Evolutionary conservation across 2,888 invertebrate genomes (phyloP), one percentile per base, ranked within the genome.

Genomic region (Heliconius ismenius): DNA sequence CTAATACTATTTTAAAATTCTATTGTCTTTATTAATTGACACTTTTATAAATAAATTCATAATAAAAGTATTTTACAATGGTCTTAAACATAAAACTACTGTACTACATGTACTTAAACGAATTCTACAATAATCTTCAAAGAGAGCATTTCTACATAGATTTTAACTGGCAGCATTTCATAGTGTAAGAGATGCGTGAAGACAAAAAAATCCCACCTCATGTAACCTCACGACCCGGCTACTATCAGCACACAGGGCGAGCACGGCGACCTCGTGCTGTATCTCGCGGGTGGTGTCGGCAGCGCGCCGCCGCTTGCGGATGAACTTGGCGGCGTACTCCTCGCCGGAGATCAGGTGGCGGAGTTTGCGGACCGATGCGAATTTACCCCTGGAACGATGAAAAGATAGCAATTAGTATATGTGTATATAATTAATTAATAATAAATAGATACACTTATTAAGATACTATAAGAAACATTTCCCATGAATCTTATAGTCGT

Each of bases 281-380:
- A 98, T 97, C 92, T 98, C 98, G 83, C 97, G 96, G 87, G 96
- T 96, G 84, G 97, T 97, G 91, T 97, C 97, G 82, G 96, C 96
- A 82, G 98, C 97, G 83, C 98, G 97, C 89, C 98, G 96, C 85
- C 98, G 95, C 89, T 98, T 97, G 91, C 98, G 97, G 83, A 98
- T 97, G 92, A 98, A 98, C 95, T 99, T 99, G 81, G 99, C 99
- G n/a, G 99, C 99, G 93, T 97, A 98, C 88, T 97, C 97, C 86
- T 97, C 96, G 79, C 98, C 98, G 75, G 97, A 97, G 84, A 96
- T 96, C 90, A 97, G 96, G 95, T 98, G 98, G 54, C 97, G 96
- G 88, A 98, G 98, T 91, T 98, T 96, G 88, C 98, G 97, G 82
- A 99, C 99, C 82, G 98, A 97, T 72, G 99, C 99, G 91, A 98